Conservation (phyloP, 2,113 vertebrate species). For the Oenanthe oenanthe region DNA sequence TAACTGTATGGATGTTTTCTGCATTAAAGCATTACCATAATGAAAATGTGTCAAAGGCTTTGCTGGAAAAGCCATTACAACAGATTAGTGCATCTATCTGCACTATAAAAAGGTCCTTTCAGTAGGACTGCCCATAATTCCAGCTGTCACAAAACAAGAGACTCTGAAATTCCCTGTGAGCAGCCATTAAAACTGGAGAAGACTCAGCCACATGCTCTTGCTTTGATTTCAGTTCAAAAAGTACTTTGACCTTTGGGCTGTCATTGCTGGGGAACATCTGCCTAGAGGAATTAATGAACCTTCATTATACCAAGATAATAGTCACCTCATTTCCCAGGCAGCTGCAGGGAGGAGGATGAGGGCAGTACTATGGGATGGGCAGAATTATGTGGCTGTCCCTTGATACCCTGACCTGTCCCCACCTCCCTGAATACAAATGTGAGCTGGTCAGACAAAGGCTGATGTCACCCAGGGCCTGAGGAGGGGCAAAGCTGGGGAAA, state of each 20-base stretch:
- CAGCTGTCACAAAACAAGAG: constrained; percentile 13
- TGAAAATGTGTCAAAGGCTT: constrained; percentile 55
- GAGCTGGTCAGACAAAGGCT: not conserved
- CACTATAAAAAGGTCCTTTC: constrained; percentile 42
- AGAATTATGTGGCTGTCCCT: not conserved
- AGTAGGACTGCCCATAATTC: constrained; percentile 1
- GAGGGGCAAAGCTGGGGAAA: too few species aligned
- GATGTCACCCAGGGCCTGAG: not conserved
- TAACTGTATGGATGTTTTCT: constrained; percentile 11
- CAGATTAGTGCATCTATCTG: constrained; percentile 57
- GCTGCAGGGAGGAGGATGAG: not conserved
- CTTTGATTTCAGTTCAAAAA: not conserved
- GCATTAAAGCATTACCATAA: constrained; percentile 10
- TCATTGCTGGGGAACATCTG: not conserved
- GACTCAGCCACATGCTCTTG: not conserved
- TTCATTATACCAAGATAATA: not conserved
- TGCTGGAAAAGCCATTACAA: constrained; percentile 43
- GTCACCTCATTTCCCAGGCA: not conserved
- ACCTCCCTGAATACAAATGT: not conserved
- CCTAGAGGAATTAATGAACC: constrained; percentile 20
- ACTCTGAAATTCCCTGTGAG: not conserved
- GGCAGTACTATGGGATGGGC: not conserved
- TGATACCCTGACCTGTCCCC: not conserved
- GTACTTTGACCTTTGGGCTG: not conserved
- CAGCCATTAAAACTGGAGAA: not conserved